Conservation (phyloP, 92 coral and sea anemone genomes). For the Pocillopora grandis region DNA sequence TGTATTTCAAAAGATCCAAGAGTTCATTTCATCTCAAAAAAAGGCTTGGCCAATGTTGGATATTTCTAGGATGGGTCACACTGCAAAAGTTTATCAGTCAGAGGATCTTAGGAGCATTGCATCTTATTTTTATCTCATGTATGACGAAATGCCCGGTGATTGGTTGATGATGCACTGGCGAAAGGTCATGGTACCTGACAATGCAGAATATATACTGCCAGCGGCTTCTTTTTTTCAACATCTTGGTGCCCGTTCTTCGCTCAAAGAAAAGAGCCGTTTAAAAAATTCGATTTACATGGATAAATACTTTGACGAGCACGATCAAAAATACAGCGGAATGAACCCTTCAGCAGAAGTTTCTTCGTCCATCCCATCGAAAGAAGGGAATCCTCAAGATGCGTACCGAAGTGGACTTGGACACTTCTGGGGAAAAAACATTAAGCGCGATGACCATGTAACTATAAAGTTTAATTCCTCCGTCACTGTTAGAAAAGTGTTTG, state of each 20-base stretch:
- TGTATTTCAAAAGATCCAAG: conserved; percentile 58
- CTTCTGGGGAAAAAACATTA: conserved; percentile 51
- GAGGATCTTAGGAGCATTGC: conserved; percentile 58
- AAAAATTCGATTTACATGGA: conserved; percentile 11
- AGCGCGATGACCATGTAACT: conserved; percentile 30
- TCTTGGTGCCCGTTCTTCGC: conserved; percentile 56
- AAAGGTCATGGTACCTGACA: background rate
- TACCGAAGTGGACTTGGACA: conserved; percentile 58
- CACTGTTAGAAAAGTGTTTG: conserved; percentile 44
- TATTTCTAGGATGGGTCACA: conserved; percentile 48
- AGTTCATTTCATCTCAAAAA: conserved; percentile 46
- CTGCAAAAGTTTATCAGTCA: conserved; percentile 62
- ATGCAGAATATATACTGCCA: background rate
- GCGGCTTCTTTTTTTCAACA: conserved; percentile 48
- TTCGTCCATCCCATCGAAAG: conserved; percentile 6
- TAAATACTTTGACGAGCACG: conserved; percentile 53
- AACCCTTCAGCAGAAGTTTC: conserved; percentile 61
- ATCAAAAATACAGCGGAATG: conserved; percentile 59
- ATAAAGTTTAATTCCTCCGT: conserved; percentile 12
- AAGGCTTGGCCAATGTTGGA: conserved; percentile 48
- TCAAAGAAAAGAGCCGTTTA: conserved; percentile 45
- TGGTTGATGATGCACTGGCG: conserved; percentile 64
- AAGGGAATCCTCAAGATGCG: conserved; percentile 53
- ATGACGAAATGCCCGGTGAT: conserved; percentile 77
- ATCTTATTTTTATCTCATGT: conserved; percentile 54